These are phyloP conservation scores for Epinephelus cyanopodus DNA, from an alignment of 2,113 vertebrate species.

Conservation along the genomic window DNA sequence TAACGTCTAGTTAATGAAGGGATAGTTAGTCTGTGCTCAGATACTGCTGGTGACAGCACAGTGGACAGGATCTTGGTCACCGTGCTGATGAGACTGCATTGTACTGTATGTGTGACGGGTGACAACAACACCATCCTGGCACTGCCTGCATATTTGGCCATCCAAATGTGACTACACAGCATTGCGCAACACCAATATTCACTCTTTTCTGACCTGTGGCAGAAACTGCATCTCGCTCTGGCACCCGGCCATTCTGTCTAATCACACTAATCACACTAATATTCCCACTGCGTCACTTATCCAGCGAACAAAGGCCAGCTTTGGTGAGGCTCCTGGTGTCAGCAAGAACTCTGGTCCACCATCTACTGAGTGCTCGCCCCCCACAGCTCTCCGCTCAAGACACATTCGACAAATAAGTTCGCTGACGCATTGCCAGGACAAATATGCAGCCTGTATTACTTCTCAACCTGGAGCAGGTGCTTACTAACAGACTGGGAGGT, in stretches of 20 bases:
- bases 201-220: conserved; percentile 36
- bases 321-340: conserved; percentile 31
- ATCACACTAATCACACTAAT: conserved; percentile 55
- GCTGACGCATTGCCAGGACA: neutral
- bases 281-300: conserved; percentile 64
- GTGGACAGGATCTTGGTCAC: conserved; percentile 7
- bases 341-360: neutral
- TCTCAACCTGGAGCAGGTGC: conserved; percentile 31
- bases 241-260: conserved; percentile 36
- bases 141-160: neutral
- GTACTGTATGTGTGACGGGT: neutral
- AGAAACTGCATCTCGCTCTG: conserved; percentile 35
- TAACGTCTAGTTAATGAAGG: neutral
- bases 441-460: neutral
- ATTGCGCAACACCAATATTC: conserved; percentile 48
- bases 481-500: conserved; percentile 8
- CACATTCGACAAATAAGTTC: neutral
- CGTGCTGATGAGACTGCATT: conserved; percentile 1
- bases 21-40: neutral
- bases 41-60: neutral
- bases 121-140: neutral
- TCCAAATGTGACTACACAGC: conserved; percentile 33
- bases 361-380: neutral
- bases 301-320: conserved; percentile 63
- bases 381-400: neutral